Conservation (phyloP, 2,888 invertebrate genomes). For the Scaptomyza reducta region DNA sequence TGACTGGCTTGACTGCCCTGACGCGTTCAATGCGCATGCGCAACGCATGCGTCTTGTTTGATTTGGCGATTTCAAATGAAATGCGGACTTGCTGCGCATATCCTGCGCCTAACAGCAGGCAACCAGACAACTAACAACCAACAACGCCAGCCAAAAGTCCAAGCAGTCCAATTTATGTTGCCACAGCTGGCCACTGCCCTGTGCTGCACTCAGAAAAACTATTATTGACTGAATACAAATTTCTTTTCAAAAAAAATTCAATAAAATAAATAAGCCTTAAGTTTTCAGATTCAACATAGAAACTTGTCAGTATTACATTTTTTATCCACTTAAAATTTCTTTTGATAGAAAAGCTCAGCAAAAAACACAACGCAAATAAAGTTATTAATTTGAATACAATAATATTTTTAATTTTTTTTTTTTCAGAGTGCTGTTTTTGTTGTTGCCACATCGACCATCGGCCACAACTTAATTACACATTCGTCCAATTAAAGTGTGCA, state of each 20-base stretch:
- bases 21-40: slow-evolving; percentile 71
- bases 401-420: background rate
- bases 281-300: no score
- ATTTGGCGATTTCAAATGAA: slow-evolving; percentile 81
- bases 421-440: background rate
- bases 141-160: background rate
- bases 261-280: no score
- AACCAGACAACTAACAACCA: slow-evolving; percentile 16
- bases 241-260: no score
- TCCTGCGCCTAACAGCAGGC: slow-evolving; percentile 37
- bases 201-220: slow-evolving; percentile 8
- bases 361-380: background rate
- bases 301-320: no score
- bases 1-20: slow-evolving; percentile 30
- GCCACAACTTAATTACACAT: slow-evolving; percentile 83
- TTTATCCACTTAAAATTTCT: no score
- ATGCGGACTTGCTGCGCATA: slow-evolving; percentile 48
- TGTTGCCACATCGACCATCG: slow-evolving; percentile 27
- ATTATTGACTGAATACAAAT: no score
- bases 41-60: slow-evolving; percentile 82
- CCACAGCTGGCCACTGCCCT: slow-evolving; percentile 18
- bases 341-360: no score
- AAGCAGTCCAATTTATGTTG: slow-evolving; percentile 56
- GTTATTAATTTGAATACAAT: slow-evolving; percentile 3
- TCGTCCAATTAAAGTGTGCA: slow-evolving; percentile 82